Conservation (phyloP, 2,113 vertebrate species). For the Sebastes fasciatus region DNA sequence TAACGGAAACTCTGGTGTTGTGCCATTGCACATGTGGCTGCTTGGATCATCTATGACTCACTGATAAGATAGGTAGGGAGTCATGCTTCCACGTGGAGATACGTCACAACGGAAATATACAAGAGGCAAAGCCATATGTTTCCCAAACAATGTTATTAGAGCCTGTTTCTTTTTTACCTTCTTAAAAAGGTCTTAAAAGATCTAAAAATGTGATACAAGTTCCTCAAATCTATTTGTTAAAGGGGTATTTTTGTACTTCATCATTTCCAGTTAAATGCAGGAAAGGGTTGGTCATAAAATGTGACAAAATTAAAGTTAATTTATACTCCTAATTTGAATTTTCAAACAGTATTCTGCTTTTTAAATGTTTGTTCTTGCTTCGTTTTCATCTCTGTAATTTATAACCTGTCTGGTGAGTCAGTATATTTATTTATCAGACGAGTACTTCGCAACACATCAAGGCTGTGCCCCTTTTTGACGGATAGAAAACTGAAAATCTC, state of each 20-base stretch:
- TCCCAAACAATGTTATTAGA: neutral
- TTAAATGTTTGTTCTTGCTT: neutral
- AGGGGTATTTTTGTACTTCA: neutral
- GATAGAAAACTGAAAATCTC: too few relatives aligned
- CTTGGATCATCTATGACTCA: conserved; percentile 18
- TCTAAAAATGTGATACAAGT: neutral
- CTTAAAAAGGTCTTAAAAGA: neutral
- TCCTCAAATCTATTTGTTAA: neutral
- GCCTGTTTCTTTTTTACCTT: neutral
- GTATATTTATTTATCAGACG: too few relatives aligned
- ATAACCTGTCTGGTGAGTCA: neutral
- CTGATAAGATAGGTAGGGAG: conserved; percentile 19
- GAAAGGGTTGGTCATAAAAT: neutral
- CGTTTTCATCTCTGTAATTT: neutral
- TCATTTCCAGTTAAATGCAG: neutral
- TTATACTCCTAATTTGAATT: neutral
- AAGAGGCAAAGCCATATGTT: neutral
- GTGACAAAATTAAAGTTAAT: neutral
- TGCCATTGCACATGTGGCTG: neutral
- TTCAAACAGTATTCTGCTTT: neutral
- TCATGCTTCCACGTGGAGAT: neutral
- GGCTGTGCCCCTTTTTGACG: too few relatives aligned
- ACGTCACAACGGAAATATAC: neutral
- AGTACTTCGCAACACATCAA: too few relatives aligned
- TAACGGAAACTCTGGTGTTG: conserved; percentile 1